Percentiles rank a stretch among this genome's conserved stretches.
These are phyloP conservation scores for Gastrophryne carolinensis DNA, from an alignment of 2,797 vertebrate genomes.

Conservation along the genomic window DNA sequence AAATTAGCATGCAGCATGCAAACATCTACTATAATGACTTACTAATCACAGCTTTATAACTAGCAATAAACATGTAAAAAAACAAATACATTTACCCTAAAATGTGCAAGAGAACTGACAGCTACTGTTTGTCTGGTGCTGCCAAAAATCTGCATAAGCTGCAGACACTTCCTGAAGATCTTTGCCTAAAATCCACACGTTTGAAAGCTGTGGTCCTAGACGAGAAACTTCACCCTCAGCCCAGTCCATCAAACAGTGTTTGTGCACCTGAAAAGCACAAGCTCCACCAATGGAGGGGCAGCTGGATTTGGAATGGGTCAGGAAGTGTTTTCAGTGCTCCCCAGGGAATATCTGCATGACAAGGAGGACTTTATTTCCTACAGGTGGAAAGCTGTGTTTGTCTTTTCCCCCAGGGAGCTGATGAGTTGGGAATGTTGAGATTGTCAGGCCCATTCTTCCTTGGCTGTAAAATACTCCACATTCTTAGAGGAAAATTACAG, in stretches of 20 bases:
- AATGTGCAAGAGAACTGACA: neutral
- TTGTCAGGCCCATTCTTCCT: conserved; percentile 69
- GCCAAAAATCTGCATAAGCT: conserved; percentile 60
- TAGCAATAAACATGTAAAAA: too few relatives aligned
- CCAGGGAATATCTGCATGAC: conserved; percentile 80
- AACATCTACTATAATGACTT: too few relatives aligned
- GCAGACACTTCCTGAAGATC: conserved; percentile 68
- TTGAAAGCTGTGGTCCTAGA: conserved; percentile 73
- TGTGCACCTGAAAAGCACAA: conserved; percentile 87
- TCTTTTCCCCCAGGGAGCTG: conserved; percentile 82
- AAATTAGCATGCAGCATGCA: too few relatives aligned
- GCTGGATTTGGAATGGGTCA: conserved; percentile 76
- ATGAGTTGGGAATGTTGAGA: conserved; percentile 90
- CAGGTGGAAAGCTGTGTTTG: conserved; percentile 82
- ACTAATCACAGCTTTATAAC: too few relatives aligned
- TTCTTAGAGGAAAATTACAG: conserved; percentile 70
- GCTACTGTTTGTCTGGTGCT: neutral
- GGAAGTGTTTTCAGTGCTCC: conserved; percentile 75
- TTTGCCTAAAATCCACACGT: conserved; percentile 78
- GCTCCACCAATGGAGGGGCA: conserved; percentile 75
- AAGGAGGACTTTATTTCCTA: conserved; percentile 79
- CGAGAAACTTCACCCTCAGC: conserved; percentile 35
- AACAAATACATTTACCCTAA: too few relatives aligned
- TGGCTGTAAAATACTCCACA: conserved; percentile 71
- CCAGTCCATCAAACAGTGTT: conserved; percentile 79